phyloP scores from a whole-genome alignment of 2,888 invertebrate species.

The Eilema caniola region DNA sequence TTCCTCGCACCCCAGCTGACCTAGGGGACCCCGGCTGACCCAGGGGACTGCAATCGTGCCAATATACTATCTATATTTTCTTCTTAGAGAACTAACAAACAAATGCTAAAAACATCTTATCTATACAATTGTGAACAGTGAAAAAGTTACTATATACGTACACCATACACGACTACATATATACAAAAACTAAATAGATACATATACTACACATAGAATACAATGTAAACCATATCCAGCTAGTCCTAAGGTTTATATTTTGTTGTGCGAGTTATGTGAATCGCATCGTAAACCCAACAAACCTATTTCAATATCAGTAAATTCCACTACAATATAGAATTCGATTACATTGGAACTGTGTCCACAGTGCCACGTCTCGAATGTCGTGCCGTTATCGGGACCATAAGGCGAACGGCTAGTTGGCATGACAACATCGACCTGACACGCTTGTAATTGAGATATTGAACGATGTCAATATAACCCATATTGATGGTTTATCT shows the following conservation, averaged over 20 bases:
- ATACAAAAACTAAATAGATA: neutral
- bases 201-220: neutral
- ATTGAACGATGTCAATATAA: constrained; percentile 53
- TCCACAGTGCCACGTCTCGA: constrained; percentile 38
- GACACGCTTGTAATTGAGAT: constrained; percentile 57
- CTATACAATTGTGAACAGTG: neutral
- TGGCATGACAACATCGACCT: constrained; percentile 53
- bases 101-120: too few relatives aligned
- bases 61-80: too few relatives aligned
- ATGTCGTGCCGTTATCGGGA: constrained; percentile 36
- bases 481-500: constrained; percentile 44
- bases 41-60: too few relatives aligned
- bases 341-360: constrained; percentile 26
- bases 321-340: constrained; percentile 19
- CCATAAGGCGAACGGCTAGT: constrained; percentile 45
- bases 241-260: neutral
- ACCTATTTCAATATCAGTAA: constrained; percentile 17
- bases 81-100: too few relatives aligned
- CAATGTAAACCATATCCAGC: neutral
- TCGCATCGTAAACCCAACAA: constrained; percentile 3
- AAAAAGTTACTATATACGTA: neutral
- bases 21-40: too few relatives aligned
- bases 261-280: neutral
- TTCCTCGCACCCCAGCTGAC: too few relatives aligned
- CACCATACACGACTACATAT: neutral